Percentiles rank a stretch among this genome's conserved stretches.
phyloP scores from a whole-genome alignment of 2,113 vertebrate species.

The Terrapene triunguis region DNA sequence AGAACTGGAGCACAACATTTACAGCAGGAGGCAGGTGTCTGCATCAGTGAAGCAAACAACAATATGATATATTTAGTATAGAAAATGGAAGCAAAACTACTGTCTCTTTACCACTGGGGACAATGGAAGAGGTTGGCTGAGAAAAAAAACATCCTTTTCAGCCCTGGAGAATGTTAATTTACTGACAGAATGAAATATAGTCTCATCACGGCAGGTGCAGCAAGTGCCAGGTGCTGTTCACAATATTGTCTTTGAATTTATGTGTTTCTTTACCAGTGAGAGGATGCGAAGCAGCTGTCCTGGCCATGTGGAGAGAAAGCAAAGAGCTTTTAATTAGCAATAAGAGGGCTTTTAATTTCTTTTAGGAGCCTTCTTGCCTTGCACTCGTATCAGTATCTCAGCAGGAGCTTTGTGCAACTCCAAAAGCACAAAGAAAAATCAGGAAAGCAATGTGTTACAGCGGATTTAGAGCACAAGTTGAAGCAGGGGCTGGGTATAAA shows the following conservation, averaged over 20 bases:
- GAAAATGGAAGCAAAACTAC: conserved; percentile 86
- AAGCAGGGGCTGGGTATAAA: conserved; percentile 30
- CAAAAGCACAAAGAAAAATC: conserved; percentile 62
- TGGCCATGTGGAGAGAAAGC: conserved; percentile 90
- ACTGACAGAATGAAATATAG: conserved; percentile 93
- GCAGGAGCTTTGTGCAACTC: conserved; percentile 72
- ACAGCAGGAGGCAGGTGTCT: conserved; percentile 89
- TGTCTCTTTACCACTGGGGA: conserved; percentile 83
- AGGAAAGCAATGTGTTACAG: conserved; percentile 56
- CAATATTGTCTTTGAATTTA: conserved; percentile 92
- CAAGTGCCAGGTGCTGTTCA: conserved; percentile 89
- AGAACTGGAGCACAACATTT: conserved; percentile 84
- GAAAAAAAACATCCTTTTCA: conserved; percentile 76
- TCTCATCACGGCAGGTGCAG: conserved; percentile 86
- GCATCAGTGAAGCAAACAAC: conserved; percentile 88
- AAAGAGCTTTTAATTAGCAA: conserved; percentile 98
- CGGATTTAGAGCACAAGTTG: conserved; percentile 55
- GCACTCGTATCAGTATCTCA: conserved; percentile 77
- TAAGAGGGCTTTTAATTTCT: conserved; percentile 92
- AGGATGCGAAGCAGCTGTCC: conserved; percentile 89
- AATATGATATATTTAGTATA: conserved; percentile 90
- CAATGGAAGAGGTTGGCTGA: conserved; percentile 79
- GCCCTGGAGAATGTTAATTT: conserved; percentile 90
- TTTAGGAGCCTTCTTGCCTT: conserved; percentile 74
- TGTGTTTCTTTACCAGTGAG: conserved; percentile 84